These are phyloP conservation scores for Habrosyne pyritoides DNA, from an alignment of 2,888 invertebrate species.

Conservation along the genomic window DNA sequence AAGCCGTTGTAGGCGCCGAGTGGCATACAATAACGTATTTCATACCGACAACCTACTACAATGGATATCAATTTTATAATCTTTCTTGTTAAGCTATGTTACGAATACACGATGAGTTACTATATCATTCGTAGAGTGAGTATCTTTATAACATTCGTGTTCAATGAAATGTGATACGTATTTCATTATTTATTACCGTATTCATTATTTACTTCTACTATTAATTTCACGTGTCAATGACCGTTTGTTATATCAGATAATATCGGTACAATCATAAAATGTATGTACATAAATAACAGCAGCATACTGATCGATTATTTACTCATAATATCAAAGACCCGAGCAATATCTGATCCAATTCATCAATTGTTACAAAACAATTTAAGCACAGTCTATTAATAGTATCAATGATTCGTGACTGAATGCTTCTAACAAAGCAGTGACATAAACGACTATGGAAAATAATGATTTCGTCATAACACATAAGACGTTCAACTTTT, in stretches of 20 bases:
- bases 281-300: not conserved
- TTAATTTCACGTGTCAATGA: not conserved
- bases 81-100: not conserved
- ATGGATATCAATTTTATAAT: conserved; percentile 5
- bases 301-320: not conserved
- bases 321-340: not conserved
- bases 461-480: conserved; percentile 58
- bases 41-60: not conserved
- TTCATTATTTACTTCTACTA: not conserved
- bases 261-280: not conserved
- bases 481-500: conserved; percentile 71
- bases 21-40: not conserved
- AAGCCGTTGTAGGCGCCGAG: conserved; percentile 1
- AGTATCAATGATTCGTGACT: conserved; percentile 3
- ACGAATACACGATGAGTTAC: not conserved
- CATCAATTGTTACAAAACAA: not conserved
- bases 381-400: not conserved
- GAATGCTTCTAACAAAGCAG: conserved; percentile 22
- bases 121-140: not conserved
- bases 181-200: not conserved
- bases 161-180: not conserved
- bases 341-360: not conserved
- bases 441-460: conserved; percentile 50
- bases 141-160: not conserved
- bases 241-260: not conserved